Evolutionary conservation across 2,888 invertebrate species (phyloP).

Genomic region (Chironomus riparius): DNA sequence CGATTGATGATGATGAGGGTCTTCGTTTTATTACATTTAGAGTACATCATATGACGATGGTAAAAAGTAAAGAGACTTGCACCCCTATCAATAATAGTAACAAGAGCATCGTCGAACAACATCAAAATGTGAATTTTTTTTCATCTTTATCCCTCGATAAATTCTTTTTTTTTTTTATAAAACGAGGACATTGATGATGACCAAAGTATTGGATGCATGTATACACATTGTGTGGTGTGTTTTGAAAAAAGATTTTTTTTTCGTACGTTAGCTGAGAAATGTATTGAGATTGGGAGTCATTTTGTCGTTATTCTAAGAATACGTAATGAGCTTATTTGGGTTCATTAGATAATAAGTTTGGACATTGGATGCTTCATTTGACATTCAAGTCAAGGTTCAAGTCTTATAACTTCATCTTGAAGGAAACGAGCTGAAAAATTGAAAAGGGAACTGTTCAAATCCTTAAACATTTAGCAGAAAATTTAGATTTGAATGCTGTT

Average conservation of each 20-base stretch:
- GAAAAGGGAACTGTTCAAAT: too few species aligned
- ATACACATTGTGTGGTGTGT: not conserved
- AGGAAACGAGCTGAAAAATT: too few species aligned
- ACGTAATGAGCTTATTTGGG: too few species aligned
- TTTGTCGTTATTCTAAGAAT: not conserved
- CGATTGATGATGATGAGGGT: constrained; percentile 26
- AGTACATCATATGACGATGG: not conserved
- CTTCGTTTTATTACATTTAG: constrained; percentile 15
- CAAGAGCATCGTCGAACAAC: not conserved
- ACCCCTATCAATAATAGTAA: constrained; percentile 9
- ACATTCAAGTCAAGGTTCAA: too few species aligned
- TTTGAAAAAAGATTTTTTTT: not conserved
- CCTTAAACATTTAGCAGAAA: too few species aligned
- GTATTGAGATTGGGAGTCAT: not conserved
- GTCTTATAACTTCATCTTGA: too few species aligned
- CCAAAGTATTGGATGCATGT: not conserved
- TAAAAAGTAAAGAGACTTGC: not conserved
- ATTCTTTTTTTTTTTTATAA: too few species aligned
- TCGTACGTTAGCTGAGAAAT: not conserved
- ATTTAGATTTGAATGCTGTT: too few species aligned
- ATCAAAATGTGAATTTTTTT: not conserved
- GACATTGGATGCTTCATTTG: too few species aligned
- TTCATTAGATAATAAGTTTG: too few species aligned
- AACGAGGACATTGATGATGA: not conserved
- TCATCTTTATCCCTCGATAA: not conserved